These are phyloP conservation scores for Papilio glaucus DNA, from an alignment of 1,140 invertebrate species.

Conservation along the genomic window DNA sequence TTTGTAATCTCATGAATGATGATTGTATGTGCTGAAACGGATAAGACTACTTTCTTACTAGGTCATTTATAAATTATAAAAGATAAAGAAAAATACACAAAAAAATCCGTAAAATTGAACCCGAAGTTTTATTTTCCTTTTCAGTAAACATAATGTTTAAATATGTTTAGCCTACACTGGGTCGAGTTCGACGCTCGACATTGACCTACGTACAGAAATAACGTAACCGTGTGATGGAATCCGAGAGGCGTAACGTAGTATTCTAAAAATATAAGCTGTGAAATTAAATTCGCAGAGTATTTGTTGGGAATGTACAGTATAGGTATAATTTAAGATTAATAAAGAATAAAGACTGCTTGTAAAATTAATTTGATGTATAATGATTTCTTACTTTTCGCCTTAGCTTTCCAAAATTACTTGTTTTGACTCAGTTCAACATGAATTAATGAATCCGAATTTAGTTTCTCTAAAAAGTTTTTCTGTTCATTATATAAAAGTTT, in stretches of 20 bases:
- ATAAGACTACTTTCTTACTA: constrained; percentile 84
- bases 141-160: not conserved
- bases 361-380: constrained; percentile 21
- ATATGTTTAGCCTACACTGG: no score
- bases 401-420: constrained; percentile 22
- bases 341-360: constrained; percentile 34
- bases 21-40: constrained; percentile 86
- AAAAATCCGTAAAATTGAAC: constrained; percentile 77
- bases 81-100: constrained; percentile 78
- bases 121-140: constrained; percentile 51
- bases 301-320: constrained; percentile 5
- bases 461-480: not conserved
- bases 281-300: not conserved
- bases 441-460: not conserved
- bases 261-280: constrained; percentile 38
- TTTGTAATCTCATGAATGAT: constrained; percentile 84
- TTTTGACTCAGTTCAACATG: not conserved
- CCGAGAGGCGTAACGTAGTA: constrained; percentile 28
- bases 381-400: constrained; percentile 31
- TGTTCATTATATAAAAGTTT: not conserved
- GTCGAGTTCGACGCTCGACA: constrained; percentile 63
- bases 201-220: constrained; percentile 71
- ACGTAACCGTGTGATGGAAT: constrained; percentile 40
- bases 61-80: constrained; percentile 84
- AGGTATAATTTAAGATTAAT: no score